Base-by-base conservation (phyloP, 2,113 vertebrate genomes). In the Lutjanus erythropterus region DNA sequence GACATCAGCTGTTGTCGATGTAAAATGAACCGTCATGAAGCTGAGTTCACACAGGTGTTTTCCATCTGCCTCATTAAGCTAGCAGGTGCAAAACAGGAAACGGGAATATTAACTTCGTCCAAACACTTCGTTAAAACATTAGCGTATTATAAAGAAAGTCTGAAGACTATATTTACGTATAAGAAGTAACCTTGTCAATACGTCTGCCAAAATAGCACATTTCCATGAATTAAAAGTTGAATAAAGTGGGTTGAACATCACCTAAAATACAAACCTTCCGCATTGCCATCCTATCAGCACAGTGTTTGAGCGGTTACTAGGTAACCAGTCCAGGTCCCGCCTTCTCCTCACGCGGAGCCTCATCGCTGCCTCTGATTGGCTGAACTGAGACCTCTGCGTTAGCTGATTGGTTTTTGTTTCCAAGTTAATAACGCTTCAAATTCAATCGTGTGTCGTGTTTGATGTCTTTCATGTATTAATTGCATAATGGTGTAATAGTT, bases 241-340 rank as follows among this genome's bases (percentile, higher is more conserved):
- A 65, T 4, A 44, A 33, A 67, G 2, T 3, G 9, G 1, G 21
- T 10, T 25, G 41, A 60, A 67, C 27, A 74, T 21, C 3, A 55
- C 21, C 21, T 55, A 70, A 88, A 75, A 60, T 65, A n/a, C 94
- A 86, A 91, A 95, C 93, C 94, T 94, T 93, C 78, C 65, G 84
- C 84, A 73, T 84, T 56, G 88, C 86, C 88, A 84, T 85, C 69
- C 62, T 71, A 52, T 70, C 72, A 81, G 27, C 68, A 35, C 35
- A 53, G 16, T 85, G 92, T 93, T 92, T 86, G 74, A 65, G 31
- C 37, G 42, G 94, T 95, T 91, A 61, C 94, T 65, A 67, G 71
- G 94, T 68, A 84, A 95, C 92, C 23, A 59, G 39, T 19, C 47
- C 11, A 64, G 23, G 41, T 27, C 29, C 77, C 49, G 10, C 83